Evolutionary conservation across 2,113 vertebrate genomes (phyloP).

Genomic region (Phasianus colchicus): DNA sequence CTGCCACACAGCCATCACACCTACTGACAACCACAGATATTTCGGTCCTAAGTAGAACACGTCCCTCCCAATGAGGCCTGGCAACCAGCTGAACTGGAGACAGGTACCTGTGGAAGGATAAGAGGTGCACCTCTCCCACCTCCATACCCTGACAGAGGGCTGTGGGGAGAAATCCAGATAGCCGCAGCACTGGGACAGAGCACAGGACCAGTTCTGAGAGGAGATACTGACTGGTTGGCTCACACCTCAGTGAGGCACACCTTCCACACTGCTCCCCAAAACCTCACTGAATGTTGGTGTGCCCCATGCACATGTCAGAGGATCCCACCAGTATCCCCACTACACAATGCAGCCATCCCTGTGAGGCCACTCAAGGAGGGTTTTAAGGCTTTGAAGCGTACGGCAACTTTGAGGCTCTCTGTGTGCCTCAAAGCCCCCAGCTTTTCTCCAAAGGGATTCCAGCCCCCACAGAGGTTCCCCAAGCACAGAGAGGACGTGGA

Average conservation of each 20-base stretch:
- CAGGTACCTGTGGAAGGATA: neutral
- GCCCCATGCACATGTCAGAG: accelerated
- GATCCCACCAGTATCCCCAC: neutral
- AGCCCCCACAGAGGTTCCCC: neutral
- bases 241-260: neutral
- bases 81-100: neutral
- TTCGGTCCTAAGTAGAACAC: neutral
- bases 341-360: neutral
- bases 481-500: neutral
- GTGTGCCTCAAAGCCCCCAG: neutral
- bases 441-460: neutral
- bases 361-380: neutral
- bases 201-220: neutral
- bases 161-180: neutral
- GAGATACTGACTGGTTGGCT: neutral
- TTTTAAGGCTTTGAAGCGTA: slow-evolving; percentile 14
- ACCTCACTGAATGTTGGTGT: too few species aligned
- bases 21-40: neutral
- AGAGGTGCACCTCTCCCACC: neutral
- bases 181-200: neutral
- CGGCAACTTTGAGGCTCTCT: neutral
- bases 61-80: neutral
- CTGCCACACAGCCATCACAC: neutral
- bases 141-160: neutral
- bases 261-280: neutral